Base-by-base conservation (phyloP, 2,113 vertebrate species). In the Lepus europaeus region DNA sequence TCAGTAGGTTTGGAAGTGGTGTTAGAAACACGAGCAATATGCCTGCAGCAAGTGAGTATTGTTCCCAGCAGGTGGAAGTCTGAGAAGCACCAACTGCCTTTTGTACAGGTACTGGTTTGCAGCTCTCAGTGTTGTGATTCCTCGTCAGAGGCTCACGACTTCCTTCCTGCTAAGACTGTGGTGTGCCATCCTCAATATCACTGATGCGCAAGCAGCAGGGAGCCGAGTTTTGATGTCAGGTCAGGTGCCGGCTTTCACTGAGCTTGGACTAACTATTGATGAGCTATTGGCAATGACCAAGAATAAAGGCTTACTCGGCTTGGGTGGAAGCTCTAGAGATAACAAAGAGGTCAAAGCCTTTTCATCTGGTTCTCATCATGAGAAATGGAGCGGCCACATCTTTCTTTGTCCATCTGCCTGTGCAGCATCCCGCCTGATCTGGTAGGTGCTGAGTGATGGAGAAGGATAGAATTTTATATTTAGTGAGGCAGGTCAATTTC, bases 11-110 rank as follows among this genome's bases (percentile, higher is more conserved):
- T 72, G 68, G 22, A 68, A 36, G 10, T 12, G 10, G 39, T 8
- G 1, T 13, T 12, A 8, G 64, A 49, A 22, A 23, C 2, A 2
- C 13, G 4, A 45, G 49, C 27, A 31, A 13, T 2, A 1, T 5
- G 2, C 3, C 1, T 63, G 63, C 31, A 6, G 27, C 29, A 13
- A 66, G 19, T 0, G 10, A 4, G 0, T 9, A 7, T 2, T 39
- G 14, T n/a, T 72, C 13, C 9, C 31, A 59, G 16, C 14, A 2
- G 1, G 1, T 0, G 0, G 31, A 53, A 23, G 17, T 29, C 66
- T 53, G 49, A 49, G 53, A 69, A 63, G 10, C 14, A 3, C 8
- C 29, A 59, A 6, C 82, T 80, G 20, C 20, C 59, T 73, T 59
- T 53, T 36, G 27, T 49, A 27, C 49, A 83, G 36, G 90, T 12